Base-by-base conservation (phyloP, 2,888 invertebrate species). In the Coelinius sp. region DNA sequence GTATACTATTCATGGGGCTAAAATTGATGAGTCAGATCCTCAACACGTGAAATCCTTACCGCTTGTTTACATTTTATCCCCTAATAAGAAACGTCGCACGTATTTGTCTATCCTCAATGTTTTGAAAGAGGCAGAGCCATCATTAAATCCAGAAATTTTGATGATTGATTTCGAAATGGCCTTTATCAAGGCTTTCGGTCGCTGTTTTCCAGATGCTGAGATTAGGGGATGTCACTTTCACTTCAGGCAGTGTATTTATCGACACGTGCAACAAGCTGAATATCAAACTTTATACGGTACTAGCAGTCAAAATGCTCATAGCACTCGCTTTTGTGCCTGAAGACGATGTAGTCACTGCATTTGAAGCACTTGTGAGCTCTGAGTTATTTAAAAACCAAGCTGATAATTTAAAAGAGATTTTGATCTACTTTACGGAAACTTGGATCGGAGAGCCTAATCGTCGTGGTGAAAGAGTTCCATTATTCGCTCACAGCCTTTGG, bases 311-410 rank as follows among this genome's bases (percentile, higher is more conserved):
- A 53, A 71, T 66, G 62, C 24, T 73, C 2, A 14, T 63, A 27
- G 71, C 27, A 27, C 73, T 73, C 0, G 73, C 75, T 12, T 73
- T 68, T 38, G 68, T 75, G 14, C 70, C 65, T 1, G 27, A 22
- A 17, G 38, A 44, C 24, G 68, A 69, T 59, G 56, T 73, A 41
- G 24, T 64, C 1, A 8, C 22, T 10, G 41, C 63, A 8, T 73
- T 38, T 27, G 68, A 67, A 56, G 3, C 24, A 10, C 52, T 68
- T 7, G 20, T 53, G 7, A 27, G n/a, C 20, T 52, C 49, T 8
- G 31, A 27, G 20, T 73, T 35, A 38, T 73, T 44, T 66, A 41
- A 46, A 10, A 8, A 35, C 3, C n/a, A 73, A 44, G n/a, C 27
- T 2, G 22, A 8, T 2, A n/a, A 22, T 22, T 41, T 63, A 0